Percentiles rank a stretch among this genome's conserved stretches.
Evolutionary conservation across 2,113 vertebrate species (phyloP).

Genomic region (Phalacrocorax brasilianus): DNA sequence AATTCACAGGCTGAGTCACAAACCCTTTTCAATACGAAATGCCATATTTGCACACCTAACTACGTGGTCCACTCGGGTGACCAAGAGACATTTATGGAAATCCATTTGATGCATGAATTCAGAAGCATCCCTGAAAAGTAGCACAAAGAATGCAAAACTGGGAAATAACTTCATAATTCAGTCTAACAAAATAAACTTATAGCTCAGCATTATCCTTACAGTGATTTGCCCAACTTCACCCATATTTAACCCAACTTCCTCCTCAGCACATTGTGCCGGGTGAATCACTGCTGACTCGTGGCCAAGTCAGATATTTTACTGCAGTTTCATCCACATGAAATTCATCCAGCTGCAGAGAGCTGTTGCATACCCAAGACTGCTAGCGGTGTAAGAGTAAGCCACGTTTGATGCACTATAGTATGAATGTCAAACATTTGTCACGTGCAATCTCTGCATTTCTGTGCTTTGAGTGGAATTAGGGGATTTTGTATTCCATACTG

Average conservation of each 20-base stretch:
- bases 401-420: background rate
- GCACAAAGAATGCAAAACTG: background rate
- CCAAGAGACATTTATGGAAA: background rate
- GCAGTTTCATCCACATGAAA: background rate
- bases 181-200: background rate
- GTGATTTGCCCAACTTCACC: background rate
- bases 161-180: background rate
- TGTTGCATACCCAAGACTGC: background rate
- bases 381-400: background rate
- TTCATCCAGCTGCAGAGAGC: background rate
- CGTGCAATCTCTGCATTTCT: background rate
- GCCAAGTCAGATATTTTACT: background rate
- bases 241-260: background rate
- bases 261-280: background rate
- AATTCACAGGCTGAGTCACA: background rate
- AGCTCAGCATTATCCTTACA: background rate
- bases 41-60: background rate
- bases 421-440: background rate
- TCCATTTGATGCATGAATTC: background rate
- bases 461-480: background rate
- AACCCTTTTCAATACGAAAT: too few species aligned
- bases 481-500: background rate
- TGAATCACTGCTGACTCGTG: background rate
- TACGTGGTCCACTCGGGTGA: background rate
- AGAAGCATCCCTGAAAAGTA: background rate